Conservation (phyloP, 2,797 vertebrate genomes). For the Alectoris magna region DNA sequence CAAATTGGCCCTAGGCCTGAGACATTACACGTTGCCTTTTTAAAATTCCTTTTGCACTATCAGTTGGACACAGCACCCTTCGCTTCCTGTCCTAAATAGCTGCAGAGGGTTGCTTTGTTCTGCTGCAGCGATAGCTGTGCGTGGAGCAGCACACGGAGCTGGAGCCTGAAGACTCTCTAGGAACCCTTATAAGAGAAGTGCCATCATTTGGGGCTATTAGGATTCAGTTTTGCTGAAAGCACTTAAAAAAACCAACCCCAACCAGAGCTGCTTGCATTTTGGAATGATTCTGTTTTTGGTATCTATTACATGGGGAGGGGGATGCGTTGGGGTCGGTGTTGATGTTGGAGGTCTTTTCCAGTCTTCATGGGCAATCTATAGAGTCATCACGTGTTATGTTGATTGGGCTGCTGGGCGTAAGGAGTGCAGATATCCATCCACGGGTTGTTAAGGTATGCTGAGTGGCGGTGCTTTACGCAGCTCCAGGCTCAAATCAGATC, state of each 20-base stretch:
- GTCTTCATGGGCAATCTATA: too few relatives aligned
- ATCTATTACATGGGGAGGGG: not conserved
- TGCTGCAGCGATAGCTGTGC: not conserved
- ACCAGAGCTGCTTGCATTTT: rapidly evolving
- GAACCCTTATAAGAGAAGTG: not conserved
- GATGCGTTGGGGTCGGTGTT: too few relatives aligned
- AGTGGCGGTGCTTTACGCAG: too few relatives aligned
- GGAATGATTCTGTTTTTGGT: not conserved
- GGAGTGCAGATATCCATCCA: too few relatives aligned
- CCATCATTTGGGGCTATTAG: rapidly evolving
- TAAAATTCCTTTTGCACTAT: constrained; percentile 36
- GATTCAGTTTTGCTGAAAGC: not conserved
- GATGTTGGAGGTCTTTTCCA: too few relatives aligned
- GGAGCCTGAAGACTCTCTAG: not conserved
- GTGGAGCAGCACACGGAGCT: not conserved
- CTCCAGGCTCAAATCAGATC: too few relatives aligned
- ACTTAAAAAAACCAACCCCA: not conserved
- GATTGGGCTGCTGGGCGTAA: too few relatives aligned
- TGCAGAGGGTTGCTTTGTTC: not conserved
- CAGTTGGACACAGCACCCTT: constrained; percentile 30
- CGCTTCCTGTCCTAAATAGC: constrained; percentile 23
- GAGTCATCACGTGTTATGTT: too few relatives aligned
- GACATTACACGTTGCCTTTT: not conserved
- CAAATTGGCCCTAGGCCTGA: constrained; percentile 14
- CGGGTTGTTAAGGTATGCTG: too few relatives aligned